A percentile compares a stretch with the other conserved stretches of the same genome.
These are phyloP conservation scores for Epinotia brunnichana DNA, from an alignment of 2,888 invertebrate species.

Conservation along the genomic window DNA sequence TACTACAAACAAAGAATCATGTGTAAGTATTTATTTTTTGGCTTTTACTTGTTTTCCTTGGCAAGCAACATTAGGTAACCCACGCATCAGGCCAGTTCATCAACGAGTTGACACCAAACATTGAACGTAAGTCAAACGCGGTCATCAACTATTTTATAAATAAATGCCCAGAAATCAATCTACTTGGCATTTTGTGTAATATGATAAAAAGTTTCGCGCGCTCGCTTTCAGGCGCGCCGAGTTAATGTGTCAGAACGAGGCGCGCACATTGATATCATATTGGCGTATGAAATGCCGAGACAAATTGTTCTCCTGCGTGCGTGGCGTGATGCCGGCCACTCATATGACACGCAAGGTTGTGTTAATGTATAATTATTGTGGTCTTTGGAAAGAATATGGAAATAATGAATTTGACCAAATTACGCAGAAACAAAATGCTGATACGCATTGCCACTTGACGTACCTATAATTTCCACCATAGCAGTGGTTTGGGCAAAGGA, in stretches of 20 bases:
- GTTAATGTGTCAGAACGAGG: neutral
- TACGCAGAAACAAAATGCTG: neutral
- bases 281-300: neutral
- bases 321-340: neutral
- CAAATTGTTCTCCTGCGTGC: neutral
- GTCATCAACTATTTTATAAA: slow-evolving; percentile 32
- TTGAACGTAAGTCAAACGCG: neutral
- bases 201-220: neutral
- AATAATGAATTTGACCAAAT: neutral
- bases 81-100: neutral
- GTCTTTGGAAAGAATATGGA: slow-evolving; percentile 4
- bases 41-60: too few species aligned
- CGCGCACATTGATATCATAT: neutral
- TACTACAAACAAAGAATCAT: too few species aligned
- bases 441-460: neutral
- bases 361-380: neutral
- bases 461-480: too few species aligned
- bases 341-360: neutral
- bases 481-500: too few species aligned
- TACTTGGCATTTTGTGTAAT: neutral
- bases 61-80: too few species aligned
- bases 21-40: too few species aligned
- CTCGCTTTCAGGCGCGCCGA: neutral
- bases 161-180: neutral
- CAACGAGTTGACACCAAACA: too few species aligned